Evolutionary conservation across 1,140 invertebrate genomes (phyloP), one percentile per base, ranked within the genome.

Genomic region (Semibalanus balanoides): DNA sequence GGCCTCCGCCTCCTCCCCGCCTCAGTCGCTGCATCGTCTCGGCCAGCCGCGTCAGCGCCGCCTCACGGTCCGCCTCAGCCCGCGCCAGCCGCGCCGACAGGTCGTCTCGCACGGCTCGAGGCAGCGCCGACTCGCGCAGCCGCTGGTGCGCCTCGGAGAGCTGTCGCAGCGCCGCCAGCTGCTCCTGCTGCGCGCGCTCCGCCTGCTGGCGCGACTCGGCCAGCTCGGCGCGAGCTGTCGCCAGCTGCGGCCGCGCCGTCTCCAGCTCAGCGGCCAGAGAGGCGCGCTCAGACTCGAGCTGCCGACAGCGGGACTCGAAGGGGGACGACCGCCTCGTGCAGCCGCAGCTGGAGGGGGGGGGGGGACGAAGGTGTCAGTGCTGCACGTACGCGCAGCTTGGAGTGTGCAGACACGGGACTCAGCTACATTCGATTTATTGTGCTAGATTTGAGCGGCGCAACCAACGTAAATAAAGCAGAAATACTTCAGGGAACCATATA

Each of bases 111-210:
- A 64, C 51, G 51, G 51, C 51, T 1, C 51, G 51, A 7, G 51
- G 51, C 51, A 64, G 51, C 51, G 51, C 51, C 51, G 51, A 64
- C 51, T 64, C 51, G 51, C 51, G 51, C 51, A 64, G 51, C 51
- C 51, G 51, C 51, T 64, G 51, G 51, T 64, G 51, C 22, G 51
- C 51, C 51, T 64, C 51, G 51, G 51, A 14, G 14, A 64, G 51
- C 51, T 64, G 51, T 25, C 22, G 51, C 51, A 64, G 51, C 51
- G 51, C 51, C 51, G 51, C 51, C 51, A 64, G 51, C 51, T 64
- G 51, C 51, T 64, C 51, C 51, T 64, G 51, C 14, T 25, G 51
- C 11, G 51, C 51, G 51, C 51, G 51, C 51, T 64, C 51, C 14
- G 51, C 51, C 51, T 22, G 51, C 51, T 64, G 51, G 22, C 51